Percentiles rank a stretch among this genome's conserved stretches.
These are phyloP conservation scores for Drosophila varians DNA, from an alignment of 1,140 invertebrate genomes.

Conservation along the genomic window DNA sequence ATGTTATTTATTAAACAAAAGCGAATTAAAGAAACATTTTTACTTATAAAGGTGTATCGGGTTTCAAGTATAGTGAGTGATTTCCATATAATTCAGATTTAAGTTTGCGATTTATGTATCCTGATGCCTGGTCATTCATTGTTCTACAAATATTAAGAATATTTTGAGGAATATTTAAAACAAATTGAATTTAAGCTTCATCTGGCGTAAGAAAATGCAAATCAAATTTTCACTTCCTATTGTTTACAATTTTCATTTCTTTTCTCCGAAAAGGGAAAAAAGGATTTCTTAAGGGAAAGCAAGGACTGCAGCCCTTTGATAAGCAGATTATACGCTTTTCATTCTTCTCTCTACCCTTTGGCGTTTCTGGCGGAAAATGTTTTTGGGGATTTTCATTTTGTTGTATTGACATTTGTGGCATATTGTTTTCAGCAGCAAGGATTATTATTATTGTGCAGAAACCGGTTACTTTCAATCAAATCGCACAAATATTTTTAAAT, in stretches of 20 bases:
- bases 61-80: background rate
- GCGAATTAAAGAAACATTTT: background rate
- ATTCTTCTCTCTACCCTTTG: conserved; percentile 30
- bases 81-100: background rate
- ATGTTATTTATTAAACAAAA: background rate
- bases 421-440: conserved; percentile 44
- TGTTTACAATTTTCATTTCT: conserved; percentile 56
- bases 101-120: too few species aligned
- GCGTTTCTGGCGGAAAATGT: conserved; percentile 15
- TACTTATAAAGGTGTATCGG: background rate
- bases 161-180: background rate
- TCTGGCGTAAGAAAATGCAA: conserved; percentile 52
- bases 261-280: conserved; percentile 23
- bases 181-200: conserved; percentile 55
- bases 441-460: conserved; percentile 35
- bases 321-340: conserved; percentile 69
- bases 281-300: background rate
- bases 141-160: background rate
- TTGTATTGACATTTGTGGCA: conserved; percentile 59
- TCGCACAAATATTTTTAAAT: conserved; percentile 4
- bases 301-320: conserved; percentile 54
- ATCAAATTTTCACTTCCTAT: conserved; percentile 65
- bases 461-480: conserved; percentile 1
- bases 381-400: conserved; percentile 40
- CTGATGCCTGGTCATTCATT: background rate